Conservation (phyloP, 2,888 invertebrate species). For the Zaprionus obscuricornis region DNA sequence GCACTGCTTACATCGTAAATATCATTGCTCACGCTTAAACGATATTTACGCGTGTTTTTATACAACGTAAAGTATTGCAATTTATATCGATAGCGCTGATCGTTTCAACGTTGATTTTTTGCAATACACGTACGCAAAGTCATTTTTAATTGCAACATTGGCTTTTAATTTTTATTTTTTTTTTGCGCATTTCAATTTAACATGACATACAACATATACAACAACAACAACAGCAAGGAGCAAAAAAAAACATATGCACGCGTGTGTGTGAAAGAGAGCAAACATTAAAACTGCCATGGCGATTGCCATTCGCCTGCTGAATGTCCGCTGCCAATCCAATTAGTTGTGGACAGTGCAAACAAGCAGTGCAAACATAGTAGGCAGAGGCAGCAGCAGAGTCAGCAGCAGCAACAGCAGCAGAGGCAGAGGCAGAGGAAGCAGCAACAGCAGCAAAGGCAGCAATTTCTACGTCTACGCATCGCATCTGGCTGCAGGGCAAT, state of each 20-base stretch:
- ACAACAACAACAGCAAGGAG: no score
- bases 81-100: slow-evolving; percentile 21
- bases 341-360: slow-evolving; percentile 67
- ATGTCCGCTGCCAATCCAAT: slow-evolving; percentile 63
- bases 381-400: no score
- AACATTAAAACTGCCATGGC: slow-evolving; percentile 28
- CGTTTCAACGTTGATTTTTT: neutral
- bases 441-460: slow-evolving; percentile 16
- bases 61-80: neutral
- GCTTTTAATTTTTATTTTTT: slow-evolving; percentile 29
- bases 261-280: no score
- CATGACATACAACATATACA: no score
- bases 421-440: neutral
- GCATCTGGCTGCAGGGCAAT: slow-evolving; percentile 57
- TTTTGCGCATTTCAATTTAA: slow-evolving; percentile 37
- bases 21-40: no score
- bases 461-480: slow-evolving; percentile 23
- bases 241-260: neutral
- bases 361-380: no score
- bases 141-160: slow-evolving; percentile 17
- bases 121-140: slow-evolving; percentile 10
- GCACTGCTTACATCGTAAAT: no score
- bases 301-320: slow-evolving; percentile 29
- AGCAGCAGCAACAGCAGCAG: no score
- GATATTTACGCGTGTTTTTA: no score